These are phyloP conservation scores for Archaeoteleia sp. DNA, from an alignment of 2,888 invertebrate species.

Conservation along the genomic window DNA sequence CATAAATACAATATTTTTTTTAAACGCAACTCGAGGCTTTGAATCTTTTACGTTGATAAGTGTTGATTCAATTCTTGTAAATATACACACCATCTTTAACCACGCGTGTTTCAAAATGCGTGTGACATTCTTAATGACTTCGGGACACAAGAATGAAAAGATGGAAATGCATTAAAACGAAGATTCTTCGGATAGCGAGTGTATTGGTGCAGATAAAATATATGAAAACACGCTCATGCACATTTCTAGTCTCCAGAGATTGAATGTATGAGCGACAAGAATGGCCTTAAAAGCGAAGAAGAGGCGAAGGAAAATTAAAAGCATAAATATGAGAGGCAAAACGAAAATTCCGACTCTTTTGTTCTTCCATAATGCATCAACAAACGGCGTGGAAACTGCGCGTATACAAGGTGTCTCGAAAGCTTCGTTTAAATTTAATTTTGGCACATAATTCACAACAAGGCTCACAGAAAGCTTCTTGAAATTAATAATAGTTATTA, in stretches of 20 bases:
- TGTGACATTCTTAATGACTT: conserved; percentile 12
- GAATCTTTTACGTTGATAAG: no score
- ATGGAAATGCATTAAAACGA: conserved; percentile 24
- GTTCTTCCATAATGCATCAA: conserved; percentile 38
- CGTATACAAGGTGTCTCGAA: conserved; percentile 21
- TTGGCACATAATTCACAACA: no score
- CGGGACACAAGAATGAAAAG: conserved; percentile 21
- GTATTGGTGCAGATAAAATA: conserved; percentile 39
- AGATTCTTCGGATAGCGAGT: conserved; percentile 25
- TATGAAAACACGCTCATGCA: conserved; percentile 38
- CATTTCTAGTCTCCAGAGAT: conserved; percentile 39
- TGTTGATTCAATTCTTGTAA: no score
- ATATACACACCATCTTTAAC: no score
- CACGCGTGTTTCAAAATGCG: neutral
- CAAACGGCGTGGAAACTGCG: conserved; percentile 36
- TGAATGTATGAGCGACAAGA: conserved; percentile 37
- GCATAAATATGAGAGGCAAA: conserved; percentile 34
- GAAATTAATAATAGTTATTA: no score
- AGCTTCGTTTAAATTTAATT: conserved; percentile 18
- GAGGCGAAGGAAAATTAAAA: conserved; percentile 43
- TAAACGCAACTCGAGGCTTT: no score
- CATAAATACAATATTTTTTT: no score
- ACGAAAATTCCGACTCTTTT: conserved; percentile 35
- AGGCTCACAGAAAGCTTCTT: conserved; percentile 9
- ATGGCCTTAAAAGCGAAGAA: conserved; percentile 40